Percentiles rank a stretch among this genome's conserved stretches.
These are phyloP conservation scores for Lepus europaeus DNA, from an alignment of 2,113 vertebrate species.

Conservation along the genomic window DNA sequence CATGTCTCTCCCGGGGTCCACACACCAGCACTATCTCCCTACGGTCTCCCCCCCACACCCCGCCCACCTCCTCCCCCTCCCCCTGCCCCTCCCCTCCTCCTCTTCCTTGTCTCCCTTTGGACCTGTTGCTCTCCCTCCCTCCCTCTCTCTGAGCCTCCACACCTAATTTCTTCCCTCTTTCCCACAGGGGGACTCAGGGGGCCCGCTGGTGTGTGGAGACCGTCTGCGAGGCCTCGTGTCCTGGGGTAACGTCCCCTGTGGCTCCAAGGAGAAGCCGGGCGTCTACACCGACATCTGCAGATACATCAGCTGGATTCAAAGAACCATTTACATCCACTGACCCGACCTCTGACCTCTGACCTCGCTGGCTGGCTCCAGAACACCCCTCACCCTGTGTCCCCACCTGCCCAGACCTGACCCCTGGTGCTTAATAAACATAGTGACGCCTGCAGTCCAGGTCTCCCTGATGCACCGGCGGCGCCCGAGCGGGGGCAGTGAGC, in stretches of 20 bases:
- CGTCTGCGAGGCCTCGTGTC: slow-evolving; percentile 77
- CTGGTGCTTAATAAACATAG: slow-evolving; percentile 19
- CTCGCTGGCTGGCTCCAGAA: slow-evolving; percentile 8
- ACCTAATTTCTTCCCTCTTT: slow-evolving; percentile 31
- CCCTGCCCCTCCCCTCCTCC: not conserved
- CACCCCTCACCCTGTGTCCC: not conserved
- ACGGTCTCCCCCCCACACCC: too few species aligned
- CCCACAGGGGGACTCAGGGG: slow-evolving; percentile 77
- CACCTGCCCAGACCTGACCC: not conserved
- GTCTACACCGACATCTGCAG: slow-evolving; percentile 78
- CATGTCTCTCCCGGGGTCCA: too few species aligned
- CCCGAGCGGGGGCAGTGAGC: not conserved
- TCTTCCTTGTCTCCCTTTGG: not conserved
- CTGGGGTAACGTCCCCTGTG: slow-evolving; percentile 76
- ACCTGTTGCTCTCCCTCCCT: not conserved
- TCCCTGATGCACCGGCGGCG: not conserved
- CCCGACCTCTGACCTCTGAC: not conserved
- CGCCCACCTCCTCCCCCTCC: rapidly evolving
- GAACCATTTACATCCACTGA: slow-evolving; percentile 22
- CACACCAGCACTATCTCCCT: too few species aligned
- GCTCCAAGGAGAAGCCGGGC: slow-evolving; percentile 74
- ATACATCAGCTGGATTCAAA: slow-evolving; percentile 70
- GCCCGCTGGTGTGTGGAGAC: slow-evolving; percentile 75
- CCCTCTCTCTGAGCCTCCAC: not conserved
- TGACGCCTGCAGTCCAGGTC: not conserved